These are phyloP conservation scores for Hippocampus kuda DNA, from an alignment of 2,797 vertebrate species.

Conservation along the genomic window DNA sequence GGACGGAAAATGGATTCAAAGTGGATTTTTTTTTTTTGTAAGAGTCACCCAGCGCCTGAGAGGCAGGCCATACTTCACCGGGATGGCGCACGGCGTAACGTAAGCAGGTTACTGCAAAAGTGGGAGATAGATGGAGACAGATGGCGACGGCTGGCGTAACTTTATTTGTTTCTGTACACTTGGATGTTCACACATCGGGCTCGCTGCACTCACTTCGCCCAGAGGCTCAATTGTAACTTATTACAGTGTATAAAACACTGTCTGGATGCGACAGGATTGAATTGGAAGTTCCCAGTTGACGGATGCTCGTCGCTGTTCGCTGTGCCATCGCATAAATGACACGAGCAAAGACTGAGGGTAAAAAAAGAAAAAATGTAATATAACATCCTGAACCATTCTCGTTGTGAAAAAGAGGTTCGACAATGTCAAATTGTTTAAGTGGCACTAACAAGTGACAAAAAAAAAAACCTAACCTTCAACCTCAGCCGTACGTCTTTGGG, in stretches of 20 bases:
- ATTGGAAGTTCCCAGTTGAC: constrained; percentile 1
- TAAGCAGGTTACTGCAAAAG: constrained; percentile 46
- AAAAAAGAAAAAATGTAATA: not conserved
- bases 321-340: not conserved
- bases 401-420: not conserved
- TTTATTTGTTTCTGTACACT: constrained; percentile 32
- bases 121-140: constrained; percentile 40
- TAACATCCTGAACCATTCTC: not conserved
- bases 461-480: not conserved
- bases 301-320: not conserved
- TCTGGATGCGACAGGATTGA: not conserved
- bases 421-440: not conserved
- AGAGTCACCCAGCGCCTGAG: constrained; percentile 1
- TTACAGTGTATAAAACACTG: not conserved
- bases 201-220: constrained; percentile 8
- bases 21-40: not conserved
- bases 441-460: not conserved
- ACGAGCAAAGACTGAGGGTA: not conserved
- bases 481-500: not conserved
- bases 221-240: constrained; percentile 1
- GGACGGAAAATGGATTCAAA: constrained; percentile 8
- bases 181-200: constrained; percentile 25
- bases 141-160: constrained; percentile 30
- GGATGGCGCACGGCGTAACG: constrained; percentile 15
- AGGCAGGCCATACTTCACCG: constrained; percentile 3